A percentile compares a stretch with the other conserved stretches of the same genome.
These are phyloP conservation scores for Temnothorax unifasciatus DNA, from an alignment of 2,888 invertebrate genomes.

Conservation along the genomic window DNA sequence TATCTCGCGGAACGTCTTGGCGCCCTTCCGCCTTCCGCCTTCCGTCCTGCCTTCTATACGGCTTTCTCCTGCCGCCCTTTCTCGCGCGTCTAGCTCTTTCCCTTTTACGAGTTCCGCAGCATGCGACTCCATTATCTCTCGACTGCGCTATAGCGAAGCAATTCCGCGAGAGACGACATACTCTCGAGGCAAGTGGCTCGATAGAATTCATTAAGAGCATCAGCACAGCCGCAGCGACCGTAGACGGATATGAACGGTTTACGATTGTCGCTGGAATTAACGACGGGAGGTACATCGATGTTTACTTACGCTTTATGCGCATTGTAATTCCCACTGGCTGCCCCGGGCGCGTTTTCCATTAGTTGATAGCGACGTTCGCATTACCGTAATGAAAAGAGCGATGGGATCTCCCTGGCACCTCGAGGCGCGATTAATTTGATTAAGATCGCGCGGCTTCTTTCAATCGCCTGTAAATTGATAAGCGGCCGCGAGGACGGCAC, in stretches of 20 bases:
- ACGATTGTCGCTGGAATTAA: constrained; percentile 54
- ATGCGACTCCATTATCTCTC: constrained; percentile 61
- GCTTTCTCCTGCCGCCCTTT: background rate
- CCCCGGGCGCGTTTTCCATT: constrained; percentile 13
- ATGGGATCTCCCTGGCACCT: background rate
- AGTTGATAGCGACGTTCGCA: constrained; percentile 36
- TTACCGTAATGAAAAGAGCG: constrained; percentile 53
- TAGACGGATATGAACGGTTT: constrained; percentile 50
- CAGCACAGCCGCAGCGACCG: constrained; percentile 18
- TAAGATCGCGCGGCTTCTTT: constrained; percentile 20
- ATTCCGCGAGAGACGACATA: constrained; percentile 59
- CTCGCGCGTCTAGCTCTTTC: constrained; percentile 17
- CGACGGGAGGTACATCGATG: constrained; percentile 26
- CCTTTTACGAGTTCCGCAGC: constrained; percentile 11
- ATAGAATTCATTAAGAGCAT: constrained; percentile 61
- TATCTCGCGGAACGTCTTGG: constrained; percentile 37
- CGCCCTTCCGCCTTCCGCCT: constrained; percentile 5
- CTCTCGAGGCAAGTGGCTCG: constrained; percentile 60
- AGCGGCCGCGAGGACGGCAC: background rate
- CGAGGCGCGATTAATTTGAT: constrained; percentile 40
- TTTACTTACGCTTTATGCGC: constrained; percentile 47
- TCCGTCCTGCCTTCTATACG: background rate
- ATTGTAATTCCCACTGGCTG: constrained; percentile 42
- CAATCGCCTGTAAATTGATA: constrained; percentile 35
- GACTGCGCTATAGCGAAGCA: constrained; percentile 54